Conservation (phyloP, 2,113 vertebrate genomes). For the Marmota monax region DNA sequence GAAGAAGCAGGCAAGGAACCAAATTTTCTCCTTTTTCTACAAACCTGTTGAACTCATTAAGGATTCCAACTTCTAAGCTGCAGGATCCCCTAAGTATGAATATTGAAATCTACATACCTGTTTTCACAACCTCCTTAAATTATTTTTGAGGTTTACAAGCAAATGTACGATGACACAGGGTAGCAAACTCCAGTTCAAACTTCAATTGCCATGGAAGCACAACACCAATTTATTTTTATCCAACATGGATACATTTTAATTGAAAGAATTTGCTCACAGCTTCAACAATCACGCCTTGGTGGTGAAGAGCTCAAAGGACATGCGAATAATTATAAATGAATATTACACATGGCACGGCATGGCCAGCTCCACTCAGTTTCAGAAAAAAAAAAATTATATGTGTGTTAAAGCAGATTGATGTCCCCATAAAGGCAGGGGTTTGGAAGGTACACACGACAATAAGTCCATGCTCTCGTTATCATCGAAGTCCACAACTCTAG, state of each 20-base stretch:
- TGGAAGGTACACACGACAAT: not conserved
- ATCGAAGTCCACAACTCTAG: not conserved
- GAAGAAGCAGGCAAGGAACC: not conserved
- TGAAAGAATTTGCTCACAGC: conserved; percentile 35
- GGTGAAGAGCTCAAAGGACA: conserved; percentile 43
- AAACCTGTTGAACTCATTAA: conserved; percentile 15
- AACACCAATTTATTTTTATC: conserved; percentile 43
- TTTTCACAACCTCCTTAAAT: conserved; percentile 7
- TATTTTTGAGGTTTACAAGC: conserved; percentile 21
- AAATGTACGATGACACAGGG: not conserved
- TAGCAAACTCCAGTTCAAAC: not conserved
- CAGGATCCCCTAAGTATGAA: not conserved
- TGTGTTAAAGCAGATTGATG: not conserved
- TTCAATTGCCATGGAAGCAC: conserved; percentile 36
- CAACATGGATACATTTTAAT: conserved; percentile 5
- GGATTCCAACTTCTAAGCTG: not conserved
- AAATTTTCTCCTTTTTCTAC: not conserved
- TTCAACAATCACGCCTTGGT: conserved; percentile 27
- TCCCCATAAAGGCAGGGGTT: not conserved
- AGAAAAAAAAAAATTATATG: not conserved
- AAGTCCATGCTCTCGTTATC: not conserved
- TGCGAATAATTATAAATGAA: conserved; percentile 39
- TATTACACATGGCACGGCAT: not conserved
- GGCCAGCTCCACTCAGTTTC: not conserved
- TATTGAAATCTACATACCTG: not conserved